Evolutionary conservation across 2,797 vertebrate genomes (phyloP).

Genomic region (Acrossocheilus wenchowensis): DNA sequence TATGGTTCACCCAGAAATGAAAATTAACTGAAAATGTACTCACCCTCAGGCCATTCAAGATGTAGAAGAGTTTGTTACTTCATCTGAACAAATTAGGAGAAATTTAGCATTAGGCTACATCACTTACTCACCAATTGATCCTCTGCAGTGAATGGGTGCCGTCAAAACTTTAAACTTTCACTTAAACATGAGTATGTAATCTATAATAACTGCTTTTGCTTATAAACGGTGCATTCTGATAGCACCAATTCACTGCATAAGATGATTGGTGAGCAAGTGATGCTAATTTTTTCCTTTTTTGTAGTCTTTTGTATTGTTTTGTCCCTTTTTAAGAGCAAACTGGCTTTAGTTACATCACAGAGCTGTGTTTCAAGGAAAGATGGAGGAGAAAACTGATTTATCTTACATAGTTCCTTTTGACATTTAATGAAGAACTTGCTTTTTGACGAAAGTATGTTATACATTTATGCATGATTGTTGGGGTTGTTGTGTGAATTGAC

Average conservation of each 20-base stretch:
- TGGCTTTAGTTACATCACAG: background rate
- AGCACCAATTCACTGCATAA: background rate
- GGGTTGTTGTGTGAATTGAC: background rate
- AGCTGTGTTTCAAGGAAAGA: background rate
- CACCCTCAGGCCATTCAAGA: background rate
- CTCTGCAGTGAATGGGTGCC: background rate
- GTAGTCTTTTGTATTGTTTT: background rate
- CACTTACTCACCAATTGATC: background rate
- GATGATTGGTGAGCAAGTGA: background rate
- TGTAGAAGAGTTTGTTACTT: background rate
- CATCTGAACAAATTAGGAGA: background rate
- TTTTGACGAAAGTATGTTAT: background rate
- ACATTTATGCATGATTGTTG: background rate
- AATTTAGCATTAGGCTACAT: background rate
- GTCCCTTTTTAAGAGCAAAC: background rate
- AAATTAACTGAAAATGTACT: background rate
- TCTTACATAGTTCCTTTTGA: background rate
- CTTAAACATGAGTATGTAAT: background rate
- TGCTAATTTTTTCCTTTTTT: background rate
- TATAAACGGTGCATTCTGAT: background rate
- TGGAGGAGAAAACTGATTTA: background rate
- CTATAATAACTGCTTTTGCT: background rate
- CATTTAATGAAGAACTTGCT: background rate
- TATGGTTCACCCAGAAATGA: background rate
- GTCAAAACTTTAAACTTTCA: background rate